Conservation (phyloP, 2,113 vertebrate species). For the Eurystomus gularis region DNA sequence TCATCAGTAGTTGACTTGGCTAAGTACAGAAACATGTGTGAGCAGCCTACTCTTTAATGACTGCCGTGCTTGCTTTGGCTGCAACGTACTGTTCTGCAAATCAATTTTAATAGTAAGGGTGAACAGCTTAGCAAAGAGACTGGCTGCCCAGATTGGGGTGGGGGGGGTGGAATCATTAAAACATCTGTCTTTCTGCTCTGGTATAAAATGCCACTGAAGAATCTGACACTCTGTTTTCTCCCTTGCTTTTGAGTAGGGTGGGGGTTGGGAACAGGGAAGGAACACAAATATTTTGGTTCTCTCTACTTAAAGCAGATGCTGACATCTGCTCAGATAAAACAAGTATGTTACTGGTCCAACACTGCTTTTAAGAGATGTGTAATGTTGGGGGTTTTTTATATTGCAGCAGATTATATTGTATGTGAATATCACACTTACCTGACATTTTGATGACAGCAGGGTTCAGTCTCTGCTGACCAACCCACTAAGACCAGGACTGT, state of each 20-base stretch:
- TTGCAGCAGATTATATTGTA: constrained; percentile 6
- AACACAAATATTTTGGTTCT: constrained; percentile 33
- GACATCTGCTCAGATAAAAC: constrained; percentile 66
- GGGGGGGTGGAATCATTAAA: background rate
- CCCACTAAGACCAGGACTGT: background rate
- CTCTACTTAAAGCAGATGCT: constrained; percentile 57
- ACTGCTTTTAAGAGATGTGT: constrained; percentile 41
- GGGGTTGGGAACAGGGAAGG: background rate
- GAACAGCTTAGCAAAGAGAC: constrained; percentile 33
- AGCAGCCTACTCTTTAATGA: constrained; percentile 17
- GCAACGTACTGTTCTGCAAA: constrained; percentile 33
- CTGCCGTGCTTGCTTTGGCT: constrained; percentile 40
- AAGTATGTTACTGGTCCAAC: constrained; percentile 40
- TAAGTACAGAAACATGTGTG: constrained; percentile 23
- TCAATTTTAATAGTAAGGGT: constrained; percentile 47
- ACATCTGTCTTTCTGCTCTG: constrained; percentile 51
- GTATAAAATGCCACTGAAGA: constrained; percentile 56
- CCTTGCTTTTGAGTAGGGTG: background rate
- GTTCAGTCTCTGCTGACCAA: constrained; percentile 35
- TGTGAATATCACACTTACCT: constrained; percentile 39
- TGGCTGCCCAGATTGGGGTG: constrained; percentile 11
- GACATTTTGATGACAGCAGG: constrained; percentile 36
- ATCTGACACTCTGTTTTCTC: constrained; percentile 38
- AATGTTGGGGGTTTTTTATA: constrained; percentile 55
- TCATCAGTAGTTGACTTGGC: constrained; percentile 39